Evolutionary conservation across 2,888 invertebrate genomes (phyloP).

Genomic region (Agrotis clavis): DNA sequence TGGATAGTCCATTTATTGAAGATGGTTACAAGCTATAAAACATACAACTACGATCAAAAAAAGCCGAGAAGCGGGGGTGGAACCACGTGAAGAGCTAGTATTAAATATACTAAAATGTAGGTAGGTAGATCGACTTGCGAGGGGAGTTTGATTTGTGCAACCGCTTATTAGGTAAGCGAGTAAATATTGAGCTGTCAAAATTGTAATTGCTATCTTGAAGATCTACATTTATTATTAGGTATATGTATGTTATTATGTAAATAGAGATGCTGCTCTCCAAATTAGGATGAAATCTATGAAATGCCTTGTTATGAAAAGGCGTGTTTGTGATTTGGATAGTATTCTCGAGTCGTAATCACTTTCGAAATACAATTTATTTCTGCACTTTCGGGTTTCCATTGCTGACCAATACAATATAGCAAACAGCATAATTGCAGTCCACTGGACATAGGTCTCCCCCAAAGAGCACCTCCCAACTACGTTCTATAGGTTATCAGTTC

Average conservation of each 20-base stretch:
- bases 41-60: too few relatives aligned
- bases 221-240: background rate
- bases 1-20: too few relatives aligned
- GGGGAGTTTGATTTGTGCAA: slow-evolving; percentile 31
- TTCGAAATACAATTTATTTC: background rate
- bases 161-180: slow-evolving; percentile 47
- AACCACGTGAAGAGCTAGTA: slow-evolving; percentile 7
- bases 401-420: background rate
- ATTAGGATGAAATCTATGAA: background rate
- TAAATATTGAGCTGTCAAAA: slow-evolving; percentile 33
- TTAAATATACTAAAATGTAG: slow-evolving; percentile 37
- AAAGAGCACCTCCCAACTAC: too few relatives aligned
- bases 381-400: background rate
- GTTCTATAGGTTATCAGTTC: too few relatives aligned
- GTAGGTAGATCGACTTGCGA: background rate
- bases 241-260: slow-evolving; percentile 5
- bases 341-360: background rate
- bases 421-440: background rate
- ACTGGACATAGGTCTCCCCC: too few relatives aligned
- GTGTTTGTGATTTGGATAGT: background rate
- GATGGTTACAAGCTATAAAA: too few relatives aligned
- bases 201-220: slow-evolving; percentile 4
- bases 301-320: background rate
- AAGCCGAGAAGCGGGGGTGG: too few relatives aligned
- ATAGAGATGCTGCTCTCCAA: slow-evolving; percentile 1